Conservation (phyloP, 2,888 invertebrate species). For the Spilosoma lubricipeda region DNA sequence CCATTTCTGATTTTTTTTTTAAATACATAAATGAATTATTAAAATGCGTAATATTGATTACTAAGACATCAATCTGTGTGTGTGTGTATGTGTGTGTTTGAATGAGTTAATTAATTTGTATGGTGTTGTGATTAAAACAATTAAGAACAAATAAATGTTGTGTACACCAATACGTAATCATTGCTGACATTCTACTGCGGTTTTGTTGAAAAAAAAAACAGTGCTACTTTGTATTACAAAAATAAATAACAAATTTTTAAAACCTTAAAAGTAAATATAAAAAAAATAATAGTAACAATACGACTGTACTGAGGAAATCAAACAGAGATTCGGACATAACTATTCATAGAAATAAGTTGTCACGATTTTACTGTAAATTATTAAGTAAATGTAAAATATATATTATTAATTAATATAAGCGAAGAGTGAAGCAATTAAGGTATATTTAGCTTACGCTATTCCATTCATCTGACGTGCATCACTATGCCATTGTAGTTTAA, state of each 20-base stretch:
- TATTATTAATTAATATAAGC: slow-evolving; percentile 14
- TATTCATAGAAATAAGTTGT: slow-evolving; percentile 53
- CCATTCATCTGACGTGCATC: background rate
- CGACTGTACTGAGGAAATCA: slow-evolving; percentile 10
- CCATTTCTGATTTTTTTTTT: background rate
- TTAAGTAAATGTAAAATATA: slow-evolving; percentile 23
- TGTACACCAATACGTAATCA: background rate
- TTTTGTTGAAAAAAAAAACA: background rate
- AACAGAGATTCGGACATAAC: slow-evolving; percentile 42
- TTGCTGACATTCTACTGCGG: background rate
- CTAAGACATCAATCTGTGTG: slow-evolving; percentile 5
- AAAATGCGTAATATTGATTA: slow-evolving; percentile 5
- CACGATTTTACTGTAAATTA: slow-evolving; percentile 41
- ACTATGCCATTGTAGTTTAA: background rate
- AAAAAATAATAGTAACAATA: background rate
- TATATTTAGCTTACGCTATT: slow-evolving; percentile 20
- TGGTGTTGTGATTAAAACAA: slow-evolving; percentile 5
- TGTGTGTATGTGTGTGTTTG: background rate
- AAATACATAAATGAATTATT: background rate
- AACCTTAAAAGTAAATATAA: background rate
- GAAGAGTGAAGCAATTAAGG: slow-evolving; percentile 6
- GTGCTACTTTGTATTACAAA: background rate
- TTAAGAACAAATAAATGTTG: background rate
- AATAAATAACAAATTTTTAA: background rate
- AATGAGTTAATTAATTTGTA: background rate